These are phyloP conservation scores for Denticeps clupeoides DNA, from an alignment of 2,797 vertebrate species.

Conservation along the genomic window DNA sequence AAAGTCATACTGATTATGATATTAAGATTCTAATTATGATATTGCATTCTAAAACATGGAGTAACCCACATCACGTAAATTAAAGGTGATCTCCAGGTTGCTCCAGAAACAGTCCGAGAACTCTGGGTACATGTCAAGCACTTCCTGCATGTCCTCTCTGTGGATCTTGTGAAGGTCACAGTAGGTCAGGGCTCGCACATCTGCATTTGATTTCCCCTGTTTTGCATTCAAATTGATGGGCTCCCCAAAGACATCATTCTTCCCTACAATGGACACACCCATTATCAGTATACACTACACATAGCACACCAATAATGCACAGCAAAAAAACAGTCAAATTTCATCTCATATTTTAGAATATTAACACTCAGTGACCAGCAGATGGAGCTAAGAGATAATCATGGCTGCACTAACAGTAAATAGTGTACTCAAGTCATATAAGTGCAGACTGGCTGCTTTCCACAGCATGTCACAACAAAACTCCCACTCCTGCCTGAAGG, in stretches of 20 bases:
- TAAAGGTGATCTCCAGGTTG: slow-evolving; percentile 85
- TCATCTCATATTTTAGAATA: too few species aligned
- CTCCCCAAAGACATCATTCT: slow-evolving; percentile 85
- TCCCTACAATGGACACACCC: slow-evolving; percentile 52
- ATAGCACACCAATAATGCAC: neutral
- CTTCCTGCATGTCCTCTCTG: slow-evolving; percentile 77
- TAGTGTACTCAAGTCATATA: too few species aligned
- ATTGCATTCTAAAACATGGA: too few species aligned
- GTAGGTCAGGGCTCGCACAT: slow-evolving; percentile 79
- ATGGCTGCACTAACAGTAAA: too few species aligned
- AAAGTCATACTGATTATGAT: too few species aligned
- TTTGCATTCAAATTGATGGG: slow-evolving; percentile 66
- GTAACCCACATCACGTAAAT: slow-evolving; percentile 79
- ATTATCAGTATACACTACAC: neutral
- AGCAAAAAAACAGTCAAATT: too few species aligned
- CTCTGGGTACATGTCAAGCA: slow-evolving; percentile 84
- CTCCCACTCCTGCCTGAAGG: too few species aligned
- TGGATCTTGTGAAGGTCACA: slow-evolving; percentile 86
- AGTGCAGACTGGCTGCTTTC: too few species aligned
- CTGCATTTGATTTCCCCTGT: slow-evolving; percentile 74
- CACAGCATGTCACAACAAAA: too few species aligned
- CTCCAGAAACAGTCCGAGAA: slow-evolving; percentile 83
- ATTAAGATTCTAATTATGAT: too few species aligned
- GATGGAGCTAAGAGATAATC: too few species aligned
- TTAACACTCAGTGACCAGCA: too few species aligned